Conservation (phyloP, 2,888 invertebrate genomes). For the Parnassius smintheus region DNA sequence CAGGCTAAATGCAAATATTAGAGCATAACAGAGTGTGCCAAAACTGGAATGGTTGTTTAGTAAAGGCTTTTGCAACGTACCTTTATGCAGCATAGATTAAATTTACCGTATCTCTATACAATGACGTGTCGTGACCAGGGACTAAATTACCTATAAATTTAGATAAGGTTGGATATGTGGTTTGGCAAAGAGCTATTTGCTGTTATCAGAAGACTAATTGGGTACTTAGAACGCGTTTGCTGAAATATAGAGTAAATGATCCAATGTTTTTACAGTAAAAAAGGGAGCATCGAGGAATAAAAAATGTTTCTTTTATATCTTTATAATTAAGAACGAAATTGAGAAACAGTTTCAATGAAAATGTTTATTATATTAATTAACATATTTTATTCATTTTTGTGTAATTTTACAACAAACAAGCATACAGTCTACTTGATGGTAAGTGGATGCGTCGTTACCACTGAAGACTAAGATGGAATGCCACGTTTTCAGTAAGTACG, state of each 20-base stretch:
- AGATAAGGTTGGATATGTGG: slow-evolving; percentile 17
- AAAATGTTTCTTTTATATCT: too few relatives aligned
- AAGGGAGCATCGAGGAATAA: too few relatives aligned
- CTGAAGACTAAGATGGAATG: too few relatives aligned
- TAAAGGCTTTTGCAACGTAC: not conserved
- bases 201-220: slow-evolving; percentile 21
- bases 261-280: too few relatives aligned
- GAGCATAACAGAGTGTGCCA: not conserved
- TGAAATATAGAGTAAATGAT: not conserved
- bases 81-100: not conserved
- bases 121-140: slow-evolving; percentile 3
- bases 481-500: too few relatives aligned
- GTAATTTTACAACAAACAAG: too few relatives aligned
- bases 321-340: too few relatives aligned
- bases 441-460: too few relatives aligned
- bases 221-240: slow-evolving; percentile 6
- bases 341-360: too few relatives aligned
- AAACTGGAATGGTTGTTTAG: slow-evolving; percentile 1
- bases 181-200: slow-evolving; percentile 21
- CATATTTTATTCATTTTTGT: too few relatives aligned
- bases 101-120: slow-evolving; percentile 8
- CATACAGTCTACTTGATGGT: too few relatives aligned
- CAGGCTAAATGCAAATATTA: not conserved
- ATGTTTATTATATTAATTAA: too few relatives aligned
- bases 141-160: slow-evolving; percentile 21